phyloP scores from a whole-genome alignment of 2,888 invertebrate species.

The Sabatieria punctata region DNA sequence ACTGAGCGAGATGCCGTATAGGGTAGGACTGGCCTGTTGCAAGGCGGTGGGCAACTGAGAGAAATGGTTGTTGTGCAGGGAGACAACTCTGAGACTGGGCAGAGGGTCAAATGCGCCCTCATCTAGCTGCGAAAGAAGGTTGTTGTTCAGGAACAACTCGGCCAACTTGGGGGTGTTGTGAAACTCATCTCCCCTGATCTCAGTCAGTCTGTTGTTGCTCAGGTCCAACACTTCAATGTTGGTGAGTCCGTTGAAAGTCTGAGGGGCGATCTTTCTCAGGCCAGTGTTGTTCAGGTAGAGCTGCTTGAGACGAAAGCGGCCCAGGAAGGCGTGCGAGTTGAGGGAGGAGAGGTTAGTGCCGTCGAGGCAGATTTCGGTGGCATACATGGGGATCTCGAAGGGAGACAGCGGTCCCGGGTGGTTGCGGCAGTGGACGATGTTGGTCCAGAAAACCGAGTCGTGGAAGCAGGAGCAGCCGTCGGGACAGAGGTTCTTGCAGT shows the following conservation, averaged over 20 bases:
- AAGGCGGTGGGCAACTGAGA: conserved; percentile 10
- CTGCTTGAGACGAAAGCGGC: conserved; percentile 15
- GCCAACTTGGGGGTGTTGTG: conserved; percentile 15
- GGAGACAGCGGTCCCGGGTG: conserved; percentile 29
- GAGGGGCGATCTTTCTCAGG: conserved; percentile 18
- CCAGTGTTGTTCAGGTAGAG: conserved; percentile 22
- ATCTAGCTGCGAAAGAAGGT: conserved; percentile 13
- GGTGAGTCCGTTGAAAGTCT: conserved; percentile 23
- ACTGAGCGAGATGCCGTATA: conserved; percentile 16
- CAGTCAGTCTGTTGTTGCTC: conserved; percentile 17
- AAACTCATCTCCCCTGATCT: conserved; percentile 18
- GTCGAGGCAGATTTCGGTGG: conserved; percentile 67
- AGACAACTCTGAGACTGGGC: conserved; percentile 17
- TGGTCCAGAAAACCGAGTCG: conserved; percentile 60
- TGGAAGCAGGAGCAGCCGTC: conserved; percentile 70
- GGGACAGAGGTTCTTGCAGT: conserved; percentile 80
- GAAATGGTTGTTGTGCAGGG: conserved; percentile 20
- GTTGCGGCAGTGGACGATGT: conserved; percentile 20
- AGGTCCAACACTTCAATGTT: conserved; percentile 21
- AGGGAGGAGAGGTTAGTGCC: conserved; percentile 60
- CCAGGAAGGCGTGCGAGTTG: conserved; percentile 65
- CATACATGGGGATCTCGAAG: conserved; percentile 72
- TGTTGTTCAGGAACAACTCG: conserved; percentile 19
- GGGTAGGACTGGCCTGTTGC: conserved; percentile 8
- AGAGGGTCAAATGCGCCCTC: conserved; percentile 15